These are phyloP conservation scores for Colletes latitarsis DNA, from an alignment of 1,140 invertebrate genomes.

Conservation along the genomic window DNA sequence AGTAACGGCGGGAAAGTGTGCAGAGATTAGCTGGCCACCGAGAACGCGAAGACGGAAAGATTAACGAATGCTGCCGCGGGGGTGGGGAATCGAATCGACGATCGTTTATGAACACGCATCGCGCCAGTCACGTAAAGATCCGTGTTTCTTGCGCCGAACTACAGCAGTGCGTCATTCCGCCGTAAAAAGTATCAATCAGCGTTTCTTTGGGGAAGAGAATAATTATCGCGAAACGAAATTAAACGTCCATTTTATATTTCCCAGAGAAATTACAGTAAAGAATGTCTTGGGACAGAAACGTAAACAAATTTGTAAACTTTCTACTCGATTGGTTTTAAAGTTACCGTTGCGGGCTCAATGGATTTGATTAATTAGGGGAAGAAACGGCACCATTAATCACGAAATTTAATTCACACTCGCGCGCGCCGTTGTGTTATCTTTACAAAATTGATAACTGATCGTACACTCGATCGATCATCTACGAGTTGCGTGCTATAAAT, in stretches of 20 bases:
- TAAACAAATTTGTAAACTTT: neutral
- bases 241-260: too few species aligned
- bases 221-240: too few species aligned
- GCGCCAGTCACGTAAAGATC: neutral
- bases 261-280: too few species aligned
- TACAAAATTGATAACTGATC: constrained; percentile 28
- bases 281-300: too few species aligned
- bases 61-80: neutral
- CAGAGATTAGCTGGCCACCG: neutral
- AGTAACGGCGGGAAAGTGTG: neutral
- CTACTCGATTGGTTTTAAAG: constrained; percentile 24
- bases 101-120: neutral
- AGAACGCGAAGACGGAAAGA: neutral
- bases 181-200: too few species aligned
- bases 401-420: neutral
- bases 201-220: too few species aligned
- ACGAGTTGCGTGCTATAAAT: neutral
- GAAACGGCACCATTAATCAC: constrained; percentile 31
- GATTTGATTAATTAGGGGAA: constrained; percentile 29
- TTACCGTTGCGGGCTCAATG: constrained; percentile 20
- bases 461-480: constrained; percentile 2
- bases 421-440: constrained; percentile 12
- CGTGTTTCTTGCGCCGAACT: too few species aligned
- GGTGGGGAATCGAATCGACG: neutral
- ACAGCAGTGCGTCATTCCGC: too few species aligned